Evolutionary conservation across 1,140 invertebrate species (phyloP), one percentile per base, ranked within the genome.

Genomic region (Saccostrea glomerata): DNA sequence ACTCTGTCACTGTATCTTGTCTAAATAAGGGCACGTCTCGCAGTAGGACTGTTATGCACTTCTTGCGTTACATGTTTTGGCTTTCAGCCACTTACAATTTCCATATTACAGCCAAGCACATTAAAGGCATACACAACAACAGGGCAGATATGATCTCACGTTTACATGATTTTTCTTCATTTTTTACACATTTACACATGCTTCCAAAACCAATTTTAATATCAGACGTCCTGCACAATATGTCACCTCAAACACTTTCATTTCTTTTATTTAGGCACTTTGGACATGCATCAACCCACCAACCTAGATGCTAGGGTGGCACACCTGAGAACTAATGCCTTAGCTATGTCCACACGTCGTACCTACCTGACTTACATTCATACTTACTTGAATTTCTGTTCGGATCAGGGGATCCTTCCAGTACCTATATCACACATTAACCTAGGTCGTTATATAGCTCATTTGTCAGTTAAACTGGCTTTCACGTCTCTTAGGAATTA

Each of bases 1-100:
- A 63, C 23, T 20, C 60, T n/a, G 12, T 36, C 82, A 89, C 88
- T 56, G 88, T 82, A 60, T 84, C 88, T 11, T 77, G 84, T 40
- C 25, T 36, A 17, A 55, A 30, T 25, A 63, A 66, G 55, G 84
- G 70, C 2, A 85, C 47, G 6, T 47, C 47, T 85, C 25, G 85
- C n/a, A 23, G 84, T 23, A 25, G 20, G 11, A 73, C 86, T 23
- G 36, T 87, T 40, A 83, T 87, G 86, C 13, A 23, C 17, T 66
- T 6, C 56, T 36, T 36, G 30, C 2, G 30, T 2, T 40, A 84
- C 13, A 40, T 87, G n/a, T 84, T 87, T 66, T 87, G 82, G 82
- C 17, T 87, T 9, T 87, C 82, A 15, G 86, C 36, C 36, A 63
- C 3, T 23, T 87, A 47, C 17, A 84, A 87, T 20, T 87, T 87